phyloP scores from a whole-genome alignment of 2,113 vertebrate species.

The Tringa solitaria region DNA sequence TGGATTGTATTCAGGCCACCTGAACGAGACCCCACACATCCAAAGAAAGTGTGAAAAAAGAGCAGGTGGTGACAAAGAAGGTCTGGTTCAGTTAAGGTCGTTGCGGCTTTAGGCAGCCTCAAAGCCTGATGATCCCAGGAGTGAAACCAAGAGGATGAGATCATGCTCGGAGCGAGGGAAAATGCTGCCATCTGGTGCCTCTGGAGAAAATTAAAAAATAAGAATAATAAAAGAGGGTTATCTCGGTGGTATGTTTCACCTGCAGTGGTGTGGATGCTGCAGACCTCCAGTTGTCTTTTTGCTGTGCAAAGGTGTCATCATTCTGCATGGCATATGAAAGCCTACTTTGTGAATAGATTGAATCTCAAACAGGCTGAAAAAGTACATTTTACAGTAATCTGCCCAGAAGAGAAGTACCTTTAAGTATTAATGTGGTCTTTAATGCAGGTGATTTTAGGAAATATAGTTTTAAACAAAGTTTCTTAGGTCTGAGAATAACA shows the following conservation, averaged over 20 bases:
- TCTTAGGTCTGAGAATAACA: neutral
- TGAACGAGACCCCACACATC: neutral
- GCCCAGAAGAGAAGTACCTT: neutral
- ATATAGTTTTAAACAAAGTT: neutral
- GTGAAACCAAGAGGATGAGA: slow-evolving; percentile 3
- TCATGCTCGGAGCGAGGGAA: neutral
- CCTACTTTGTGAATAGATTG: neutral
- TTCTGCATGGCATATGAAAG: neutral
- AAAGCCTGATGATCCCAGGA: slow-evolving; percentile 1
- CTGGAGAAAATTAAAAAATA: neutral
- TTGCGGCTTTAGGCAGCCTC: neutral
- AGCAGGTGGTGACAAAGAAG: neutral
- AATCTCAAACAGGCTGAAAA: neutral
- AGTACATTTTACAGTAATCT: neutral
- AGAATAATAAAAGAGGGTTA: neutral
- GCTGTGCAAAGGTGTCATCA: neutral
- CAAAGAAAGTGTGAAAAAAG: neutral
- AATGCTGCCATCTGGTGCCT: slow-evolving; percentile 65
- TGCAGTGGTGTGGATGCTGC: neutral
- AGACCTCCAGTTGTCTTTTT: neutral
- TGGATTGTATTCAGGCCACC: neutral
- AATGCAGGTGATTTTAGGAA: neutral
- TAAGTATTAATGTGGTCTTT: neutral
- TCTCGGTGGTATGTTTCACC: neutral
- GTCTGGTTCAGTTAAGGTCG: neutral